Evolutionary conservation across 2,888 invertebrate genomes (phyloP), one percentile per base, ranked within the genome.

Genomic region (Noctua pronuba): DNA sequence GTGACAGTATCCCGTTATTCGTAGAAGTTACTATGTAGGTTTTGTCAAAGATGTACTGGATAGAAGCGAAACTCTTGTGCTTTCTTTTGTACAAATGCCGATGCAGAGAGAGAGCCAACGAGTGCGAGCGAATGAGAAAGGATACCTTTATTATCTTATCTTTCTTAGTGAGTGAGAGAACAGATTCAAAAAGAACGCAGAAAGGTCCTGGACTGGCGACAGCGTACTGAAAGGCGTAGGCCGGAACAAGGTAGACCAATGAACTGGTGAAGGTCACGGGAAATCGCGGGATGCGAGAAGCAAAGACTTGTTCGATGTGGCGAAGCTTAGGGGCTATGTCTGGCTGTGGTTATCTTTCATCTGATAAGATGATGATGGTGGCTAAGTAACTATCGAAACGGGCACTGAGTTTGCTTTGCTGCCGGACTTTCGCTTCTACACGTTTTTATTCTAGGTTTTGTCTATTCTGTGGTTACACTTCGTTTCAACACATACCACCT

Each of bases 401-500:
- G 28, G 3, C 28, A 46, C 18, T 31, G 24, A 1, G 2, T 58
- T 46, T 28, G 21, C 74, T 35, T 10, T 16, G 38, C 35, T 49
- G 18, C 10, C n/a, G 4, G 8, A 55, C 13, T 65, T 58, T 58
- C 41, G 3, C 38, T 38, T 81, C 75, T 69, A 16, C 1, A 16
- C 10, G 11, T 28, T 41, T 5, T 35, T 66, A 28, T 35, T 82
- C 41, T 75, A 44, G 65, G 2, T 35, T 66, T 75, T 35, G 38
- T 73, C 65, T 71, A 41, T 71, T 74, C 11, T 28, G 31, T 65
- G 70, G 62, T 74, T 66, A 44, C 21, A 67, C 73, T 28, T 49
- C 31, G 70, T 66, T 83, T 73, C 72, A 72, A 72, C 55, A 70
- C 38, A 35, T 18, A 69, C 84, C 79, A 83, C 73, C 84, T 84